A percentile compares a stretch with the other conserved stretches of the same genome.
phyloP scores from a whole-genome alignment of 2,888 invertebrate genomes.

The Invenusta paracnida region DNA sequence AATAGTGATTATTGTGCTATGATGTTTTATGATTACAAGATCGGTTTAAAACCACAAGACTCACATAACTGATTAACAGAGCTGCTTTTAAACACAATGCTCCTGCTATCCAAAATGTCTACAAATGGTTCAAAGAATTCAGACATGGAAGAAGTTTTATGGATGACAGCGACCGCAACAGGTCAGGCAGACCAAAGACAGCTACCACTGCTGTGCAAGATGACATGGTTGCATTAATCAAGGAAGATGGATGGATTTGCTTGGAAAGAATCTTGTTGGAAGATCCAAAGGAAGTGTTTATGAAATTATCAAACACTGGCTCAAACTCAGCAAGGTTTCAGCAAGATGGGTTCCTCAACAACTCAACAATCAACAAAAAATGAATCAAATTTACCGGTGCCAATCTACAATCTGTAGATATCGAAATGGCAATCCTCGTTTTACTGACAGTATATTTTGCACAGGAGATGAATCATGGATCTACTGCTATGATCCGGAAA shows the following conservation, averaged over 20 bases:
- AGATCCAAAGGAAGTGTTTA: background rate
- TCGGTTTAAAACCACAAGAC: background rate
- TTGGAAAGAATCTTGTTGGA: background rate
- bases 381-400: background rate
- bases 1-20: background rate
- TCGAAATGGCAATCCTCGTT: background rate
- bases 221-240: background rate
- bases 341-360: background rate
- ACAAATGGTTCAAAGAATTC: background rate
- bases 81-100: background rate
- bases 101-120: background rate
- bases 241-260: background rate
- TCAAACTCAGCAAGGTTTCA: background rate
- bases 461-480: background rate
- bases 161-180: background rate
- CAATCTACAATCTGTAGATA: background rate
- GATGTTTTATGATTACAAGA: background rate
- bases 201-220: background rate
- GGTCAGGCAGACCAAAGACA: background rate
- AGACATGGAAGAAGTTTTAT: background rate
- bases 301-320: background rate
- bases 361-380: background rate
- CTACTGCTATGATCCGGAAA: background rate
- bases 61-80: background rate
- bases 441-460: background rate